These are phyloP conservation scores for Takifugu ocellatus DNA, from an alignment of 2,797 vertebrate species.

Conservation along the genomic window DNA sequence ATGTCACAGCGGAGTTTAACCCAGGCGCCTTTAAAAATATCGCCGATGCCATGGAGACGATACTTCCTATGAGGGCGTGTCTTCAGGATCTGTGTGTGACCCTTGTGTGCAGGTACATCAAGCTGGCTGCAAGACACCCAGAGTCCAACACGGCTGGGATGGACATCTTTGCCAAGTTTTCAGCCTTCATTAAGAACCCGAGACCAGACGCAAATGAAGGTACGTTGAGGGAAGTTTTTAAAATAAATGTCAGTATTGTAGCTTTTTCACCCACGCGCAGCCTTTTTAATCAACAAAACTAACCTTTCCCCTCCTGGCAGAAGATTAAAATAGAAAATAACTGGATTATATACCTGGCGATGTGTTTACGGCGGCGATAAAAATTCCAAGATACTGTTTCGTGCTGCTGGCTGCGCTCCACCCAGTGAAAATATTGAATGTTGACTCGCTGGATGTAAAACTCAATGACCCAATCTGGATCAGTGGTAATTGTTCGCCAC, in stretches of 20 bases:
- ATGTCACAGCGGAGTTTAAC: no score
- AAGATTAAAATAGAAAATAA: neutral
- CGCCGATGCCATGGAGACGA: no score
- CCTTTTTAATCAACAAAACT: neutral
- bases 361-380: constrained; percentile 7
- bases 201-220: constrained; percentile 96
- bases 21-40: no score
- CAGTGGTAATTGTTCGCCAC: constrained; percentile 30
- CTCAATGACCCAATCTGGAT: constrained; percentile 26
- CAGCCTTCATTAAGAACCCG: constrained; percentile 96
- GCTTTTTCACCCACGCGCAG: no score
- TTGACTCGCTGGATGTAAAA: constrained; percentile 35
- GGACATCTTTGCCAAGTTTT: constrained; percentile 99
- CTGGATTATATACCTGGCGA: neutral
- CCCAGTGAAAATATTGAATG: constrained; percentile 63
- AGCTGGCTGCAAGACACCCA: constrained; percentile 90
- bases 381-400: constrained; percentile 27
- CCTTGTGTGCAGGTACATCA: constrained; percentile 81
- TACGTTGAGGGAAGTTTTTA: constrained; percentile 50
- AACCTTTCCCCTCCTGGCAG: no score
- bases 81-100: neutral
- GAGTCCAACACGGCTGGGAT: constrained; percentile 98
- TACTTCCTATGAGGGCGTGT: no score
- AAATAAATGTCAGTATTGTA: neutral
- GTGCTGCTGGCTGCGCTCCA: constrained; percentile 36